Conservation (phyloP, 1,140 invertebrate species). For the Ephestia elutella region DNA sequence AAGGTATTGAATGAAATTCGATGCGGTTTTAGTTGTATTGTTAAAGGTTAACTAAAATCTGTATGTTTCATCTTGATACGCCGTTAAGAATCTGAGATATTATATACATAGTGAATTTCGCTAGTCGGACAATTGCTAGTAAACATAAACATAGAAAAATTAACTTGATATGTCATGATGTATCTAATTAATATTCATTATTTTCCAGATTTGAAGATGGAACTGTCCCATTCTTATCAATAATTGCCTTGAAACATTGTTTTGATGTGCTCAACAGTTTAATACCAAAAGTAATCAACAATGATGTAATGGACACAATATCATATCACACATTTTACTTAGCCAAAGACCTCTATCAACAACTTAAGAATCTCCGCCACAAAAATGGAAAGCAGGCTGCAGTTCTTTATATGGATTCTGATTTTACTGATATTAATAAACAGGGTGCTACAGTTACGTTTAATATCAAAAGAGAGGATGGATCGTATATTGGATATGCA, state of each 20-base stretch:
- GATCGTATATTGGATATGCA: conserved; percentile 89
- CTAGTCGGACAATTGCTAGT: too few species aligned
- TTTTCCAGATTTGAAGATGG: conserved; percentile 94
- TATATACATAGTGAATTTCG: too few species aligned
- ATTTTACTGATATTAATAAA: conserved; percentile 76
- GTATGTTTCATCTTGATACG: too few species aligned
- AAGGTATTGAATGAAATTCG: too few species aligned
- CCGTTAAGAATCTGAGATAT: too few species aligned
- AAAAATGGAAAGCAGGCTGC: conserved; percentile 82
- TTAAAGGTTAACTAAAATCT: too few species aligned
- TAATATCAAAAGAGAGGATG: conserved; percentile 86
- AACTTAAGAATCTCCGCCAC: conserved; percentile 81
- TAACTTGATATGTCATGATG: background rate
- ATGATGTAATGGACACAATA: conserved; percentile 80
- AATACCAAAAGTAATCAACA: conserved; percentile 59
- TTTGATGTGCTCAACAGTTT: conserved; percentile 81
- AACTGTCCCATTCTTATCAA: conserved; percentile 90
- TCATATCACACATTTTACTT: conserved; percentile 85
- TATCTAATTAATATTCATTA: conserved; percentile 15
- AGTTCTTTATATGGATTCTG: conserved; percentile 82
- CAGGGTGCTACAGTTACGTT: conserved; percentile 95
- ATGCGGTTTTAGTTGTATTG: too few species aligned
- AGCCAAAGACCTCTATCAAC: conserved; percentile 82
- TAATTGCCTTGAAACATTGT: conserved; percentile 87
- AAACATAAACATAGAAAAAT: too few species aligned